Evolutionary conservation across 1,140 invertebrate species (phyloP), one percentile per base, ranked within the genome.

Genomic region (Pogonomyrmex californicus): DNA sequence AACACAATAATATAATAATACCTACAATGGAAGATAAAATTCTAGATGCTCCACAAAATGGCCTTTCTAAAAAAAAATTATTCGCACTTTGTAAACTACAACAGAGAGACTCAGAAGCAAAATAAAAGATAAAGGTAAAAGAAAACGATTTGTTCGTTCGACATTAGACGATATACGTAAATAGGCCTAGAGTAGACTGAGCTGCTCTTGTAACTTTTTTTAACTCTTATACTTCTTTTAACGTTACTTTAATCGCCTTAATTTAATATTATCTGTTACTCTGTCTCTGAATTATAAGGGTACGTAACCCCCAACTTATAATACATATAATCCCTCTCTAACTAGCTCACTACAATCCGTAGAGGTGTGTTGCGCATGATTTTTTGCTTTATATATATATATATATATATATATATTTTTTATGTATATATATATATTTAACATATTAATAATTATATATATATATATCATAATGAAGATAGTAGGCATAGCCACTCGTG

Each of bases 401-500:
- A 12, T 88, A 91, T 91, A 93, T 91, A 92, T 91, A 70, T 91
- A 56, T 66, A 12, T 77, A 62, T 63, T 88, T 88, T 92, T 86
- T 91, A 75, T 91, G 87, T 91, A 91, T 92, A 75, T 92, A 85
- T 91, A 92, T 93, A 91, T 92, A 86, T 89, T 92, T 93, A 93
- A 93, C 90, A 93, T 92, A 92, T 88, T 90, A 89, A 92, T 92
- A 93, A 93, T 92, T 93, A 91, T 92, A 92, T 91, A 91, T 93
- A 94, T 68, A 68, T 23, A 94, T 68, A 68, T 94, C 91, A 88
- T 93, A 94, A 94, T 94, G 92, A 94, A 95, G 92, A 95, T 62
- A 95, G 91, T 95, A 95, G 94, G 94, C 94, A 94, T 95, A 95
- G 94, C 94, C 94, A 95, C 94, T 92, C 92, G 93, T 94, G 94